Evolutionary conservation across 2,888 invertebrate genomes (phyloP), one percentile per base, ranked within the genome.

Genomic region (Clitarchus hookeri): DNA sequence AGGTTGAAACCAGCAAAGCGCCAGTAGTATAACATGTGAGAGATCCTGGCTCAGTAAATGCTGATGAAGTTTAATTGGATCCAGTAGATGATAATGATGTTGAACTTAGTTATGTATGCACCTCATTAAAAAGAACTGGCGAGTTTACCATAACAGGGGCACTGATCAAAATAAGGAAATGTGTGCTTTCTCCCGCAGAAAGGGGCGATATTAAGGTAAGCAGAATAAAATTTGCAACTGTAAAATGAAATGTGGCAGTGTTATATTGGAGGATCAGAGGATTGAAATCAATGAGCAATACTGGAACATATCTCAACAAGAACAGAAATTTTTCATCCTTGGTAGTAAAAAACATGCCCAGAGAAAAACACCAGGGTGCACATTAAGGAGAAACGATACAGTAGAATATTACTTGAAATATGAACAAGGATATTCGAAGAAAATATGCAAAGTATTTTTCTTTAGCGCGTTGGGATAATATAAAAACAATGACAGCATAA

Each of bases 371-470:
- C 27, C 82, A 44, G 82, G 27, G 16, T 82, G 11, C 44, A 23
- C 13, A 13, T 82, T 19, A 26, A 82, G 27, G 23, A 82, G 82
- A 44, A 82, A 12, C 4, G 82, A 44, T 44, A 27, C 36, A 19
- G 27, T 82, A 19, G 27, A 82, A 82, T 82, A 27, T 44, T 26
- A 27, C 16, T 44, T 82, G 27, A 82, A 82, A 82, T n/a, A 82
- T 36, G 12, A 82, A 44, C 82, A 82, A 82, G 26, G 82, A 6
- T 36, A 82, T 82, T 82, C 27, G 6, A 82, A 82, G 27, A 44
- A 27, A 82, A 25, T 82, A 27, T 82, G 82, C 19, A 82, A 82
- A 44, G 0, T 82, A 36, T 82, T 82, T 82, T 82, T 82, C n/a
- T 23, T 65, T 82, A 19, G 16, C 23, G 11, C 36, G 11, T 36